Evolutionary conservation across 2,797 vertebrate species (phyloP).

Genomic region (Aulostomus chinensis): DNA sequence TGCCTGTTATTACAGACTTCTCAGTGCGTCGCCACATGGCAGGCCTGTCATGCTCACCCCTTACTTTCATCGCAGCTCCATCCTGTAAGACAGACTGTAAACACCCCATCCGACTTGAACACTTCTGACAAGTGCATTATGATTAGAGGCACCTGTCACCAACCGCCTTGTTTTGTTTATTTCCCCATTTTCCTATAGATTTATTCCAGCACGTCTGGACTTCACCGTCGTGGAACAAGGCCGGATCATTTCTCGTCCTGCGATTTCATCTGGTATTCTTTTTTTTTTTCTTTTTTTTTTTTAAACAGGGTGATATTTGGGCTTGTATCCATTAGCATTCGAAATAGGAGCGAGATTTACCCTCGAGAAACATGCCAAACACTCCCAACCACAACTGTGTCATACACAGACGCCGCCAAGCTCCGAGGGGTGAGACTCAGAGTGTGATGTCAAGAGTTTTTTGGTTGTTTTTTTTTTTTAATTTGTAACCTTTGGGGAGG

Average conservation of each 20-base stretch:
- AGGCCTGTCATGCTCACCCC: neutral
- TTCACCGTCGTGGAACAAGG: too few relatives aligned
- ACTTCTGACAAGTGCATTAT: neutral
- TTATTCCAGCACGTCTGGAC: too few relatives aligned
- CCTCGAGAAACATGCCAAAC: slow-evolving; percentile 16
- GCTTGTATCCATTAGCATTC: too few relatives aligned
- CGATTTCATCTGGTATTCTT: too few relatives aligned
- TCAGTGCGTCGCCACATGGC: neutral
- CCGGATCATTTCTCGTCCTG: too few relatives aligned
- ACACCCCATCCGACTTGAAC: neutral
- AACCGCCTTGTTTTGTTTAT: too few relatives aligned
- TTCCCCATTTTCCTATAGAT: too few relatives aligned
- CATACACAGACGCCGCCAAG: slow-evolving; percentile 15
- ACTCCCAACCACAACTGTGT: slow-evolving; percentile 17
- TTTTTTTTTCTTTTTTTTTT: too few relatives aligned
- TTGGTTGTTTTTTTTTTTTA: slow-evolving; percentile 6
- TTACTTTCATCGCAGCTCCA: neutral
- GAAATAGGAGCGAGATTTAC: neutral
- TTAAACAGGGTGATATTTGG: too few relatives aligned
- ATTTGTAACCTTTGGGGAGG: slow-evolving; percentile 17
- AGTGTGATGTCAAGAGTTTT: slow-evolving; percentile 26
- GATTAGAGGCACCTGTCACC: neutral
- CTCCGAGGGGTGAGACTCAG: slow-evolving; percentile 36
- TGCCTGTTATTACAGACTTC: neutral
- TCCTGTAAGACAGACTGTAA: neutral